Evolutionary conservation across 2,888 invertebrate genomes (phyloP).

Genomic region (Philereme transversata): DNA sequence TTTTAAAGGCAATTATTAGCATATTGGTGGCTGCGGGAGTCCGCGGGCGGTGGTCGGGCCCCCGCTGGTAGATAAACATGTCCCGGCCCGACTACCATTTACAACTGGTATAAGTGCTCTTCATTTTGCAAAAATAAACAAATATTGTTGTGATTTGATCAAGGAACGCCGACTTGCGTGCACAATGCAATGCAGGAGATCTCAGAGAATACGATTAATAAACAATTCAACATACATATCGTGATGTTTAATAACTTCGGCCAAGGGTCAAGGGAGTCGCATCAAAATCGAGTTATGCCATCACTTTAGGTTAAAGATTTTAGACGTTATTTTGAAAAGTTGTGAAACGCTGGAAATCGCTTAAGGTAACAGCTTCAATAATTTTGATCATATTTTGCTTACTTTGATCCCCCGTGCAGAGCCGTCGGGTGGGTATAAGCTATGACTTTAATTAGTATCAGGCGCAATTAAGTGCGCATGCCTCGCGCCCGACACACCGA

Average conservation of each 20-base stretch:
- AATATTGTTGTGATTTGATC: constrained; percentile 29
- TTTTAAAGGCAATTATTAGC: constrained; percentile 58
- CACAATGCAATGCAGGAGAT: constrained; percentile 13
- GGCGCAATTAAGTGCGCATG: constrained; percentile 53
- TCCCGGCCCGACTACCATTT: constrained; percentile 41
- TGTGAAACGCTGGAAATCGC: too few species aligned
- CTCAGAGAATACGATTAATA: constrained; percentile 11
- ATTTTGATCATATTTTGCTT: constrained; percentile 1
- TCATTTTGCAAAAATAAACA: constrained; percentile 31
- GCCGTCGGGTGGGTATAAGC: constrained; percentile 10
- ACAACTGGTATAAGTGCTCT: constrained; percentile 29
- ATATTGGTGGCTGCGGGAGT: constrained; percentile 53
- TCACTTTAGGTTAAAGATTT: too few species aligned
- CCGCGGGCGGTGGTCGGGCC: constrained; percentile 42
- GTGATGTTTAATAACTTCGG: too few species aligned
- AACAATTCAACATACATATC: too few species aligned
- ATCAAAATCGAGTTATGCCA: too few species aligned
- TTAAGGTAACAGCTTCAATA: not conserved
- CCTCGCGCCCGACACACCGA: constrained; percentile 31
- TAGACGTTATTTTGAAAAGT: too few species aligned
- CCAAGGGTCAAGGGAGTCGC: too few species aligned
- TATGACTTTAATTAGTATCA: constrained; percentile 44
- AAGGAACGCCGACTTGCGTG: constrained; percentile 27
- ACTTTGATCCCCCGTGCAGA: not conserved
- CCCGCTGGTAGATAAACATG: constrained; percentile 65